phyloP scores from a whole-genome alignment of 2,888 invertebrate species.

The Chydorus sphaericus region DNA sequence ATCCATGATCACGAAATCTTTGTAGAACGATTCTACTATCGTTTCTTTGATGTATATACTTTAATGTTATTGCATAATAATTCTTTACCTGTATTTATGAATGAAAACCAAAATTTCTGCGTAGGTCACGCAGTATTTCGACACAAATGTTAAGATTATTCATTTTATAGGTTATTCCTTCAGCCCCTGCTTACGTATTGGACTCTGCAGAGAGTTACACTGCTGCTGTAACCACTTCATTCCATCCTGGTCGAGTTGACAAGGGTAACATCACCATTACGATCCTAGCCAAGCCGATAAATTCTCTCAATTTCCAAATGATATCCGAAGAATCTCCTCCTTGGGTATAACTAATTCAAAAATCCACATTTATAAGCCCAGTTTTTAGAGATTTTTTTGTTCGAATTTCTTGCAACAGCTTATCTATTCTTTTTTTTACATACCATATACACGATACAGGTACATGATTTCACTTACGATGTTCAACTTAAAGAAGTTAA shows the following conservation, averaged over 20 bases:
- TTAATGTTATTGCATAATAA: too few relatives aligned
- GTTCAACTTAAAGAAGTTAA: constrained; percentile 3
- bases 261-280: constrained; percentile 28
- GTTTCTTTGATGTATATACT: constrained; percentile 30
- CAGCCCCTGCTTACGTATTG: constrained; percentile 26
- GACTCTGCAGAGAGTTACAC: constrained; percentile 26
- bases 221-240: constrained; percentile 25
- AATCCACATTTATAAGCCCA: neutral
- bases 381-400: neutral
- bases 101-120: too few relatives aligned
- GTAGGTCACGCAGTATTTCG: too few relatives aligned
- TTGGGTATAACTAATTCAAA: constrained; percentile 3
- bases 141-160: too few relatives aligned
- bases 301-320: neutral
- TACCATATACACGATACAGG: neutral
- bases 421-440: neutral
- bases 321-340: constrained; percentile 4
- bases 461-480: constrained; percentile 10
- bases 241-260: constrained; percentile 26
- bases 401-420: neutral
- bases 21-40: constrained; percentile 30
- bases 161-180: constrained; percentile 28
- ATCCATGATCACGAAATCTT: constrained; percentile 26
- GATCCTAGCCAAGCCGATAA: constrained; percentile 21
- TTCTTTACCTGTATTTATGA: too few relatives aligned